phyloP scores from a whole-genome alignment of 1,140 invertebrate genomes.

The Streblospio benedicti region DNA sequence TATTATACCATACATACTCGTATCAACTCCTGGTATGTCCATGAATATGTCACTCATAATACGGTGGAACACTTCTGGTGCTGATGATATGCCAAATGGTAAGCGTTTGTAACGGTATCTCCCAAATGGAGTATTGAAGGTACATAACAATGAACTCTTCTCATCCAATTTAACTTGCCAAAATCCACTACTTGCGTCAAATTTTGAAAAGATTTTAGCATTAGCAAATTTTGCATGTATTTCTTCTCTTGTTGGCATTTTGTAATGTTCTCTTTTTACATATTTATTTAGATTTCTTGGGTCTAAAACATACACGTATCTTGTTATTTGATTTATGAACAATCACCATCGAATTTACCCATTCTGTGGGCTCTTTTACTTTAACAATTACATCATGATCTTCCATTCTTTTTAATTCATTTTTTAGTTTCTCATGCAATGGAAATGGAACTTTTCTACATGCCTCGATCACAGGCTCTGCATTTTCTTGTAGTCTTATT shows the following conservation, averaged over 20 bases:
- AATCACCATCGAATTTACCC: constrained; percentile 21
- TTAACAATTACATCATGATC: constrained; percentile 14
- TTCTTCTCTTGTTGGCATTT: constrained; percentile 24
- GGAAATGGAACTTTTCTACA: constrained; percentile 11
- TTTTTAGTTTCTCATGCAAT: constrained; percentile 12
- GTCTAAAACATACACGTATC: constrained; percentile 25
- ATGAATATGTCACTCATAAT: background rate
- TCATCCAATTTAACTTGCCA: background rate
- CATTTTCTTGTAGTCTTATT: background rate
- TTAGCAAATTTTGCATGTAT: constrained; percentile 22
- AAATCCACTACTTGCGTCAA: constrained; percentile 12
- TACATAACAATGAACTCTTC: background rate
- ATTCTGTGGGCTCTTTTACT: constrained; percentile 23
- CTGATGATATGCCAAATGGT: constrained; percentile 3
- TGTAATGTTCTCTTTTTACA: constrained; percentile 18
- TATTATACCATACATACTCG: background rate
- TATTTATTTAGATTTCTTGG: constrained; percentile 24
- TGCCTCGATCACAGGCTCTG: constrained; percentile 10
- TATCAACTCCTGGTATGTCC: background rate
- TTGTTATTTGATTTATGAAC: constrained; percentile 19
- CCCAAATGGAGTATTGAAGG: constrained; percentile 5
- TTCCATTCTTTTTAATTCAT: constrained; percentile 16
- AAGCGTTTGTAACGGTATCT: background rate
- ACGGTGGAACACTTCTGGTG: background rate
- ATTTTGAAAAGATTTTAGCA: constrained; percentile 24